phyloP scores from a whole-genome alignment of 2,888 invertebrate species.

The Agrotis exclamationis region DNA sequence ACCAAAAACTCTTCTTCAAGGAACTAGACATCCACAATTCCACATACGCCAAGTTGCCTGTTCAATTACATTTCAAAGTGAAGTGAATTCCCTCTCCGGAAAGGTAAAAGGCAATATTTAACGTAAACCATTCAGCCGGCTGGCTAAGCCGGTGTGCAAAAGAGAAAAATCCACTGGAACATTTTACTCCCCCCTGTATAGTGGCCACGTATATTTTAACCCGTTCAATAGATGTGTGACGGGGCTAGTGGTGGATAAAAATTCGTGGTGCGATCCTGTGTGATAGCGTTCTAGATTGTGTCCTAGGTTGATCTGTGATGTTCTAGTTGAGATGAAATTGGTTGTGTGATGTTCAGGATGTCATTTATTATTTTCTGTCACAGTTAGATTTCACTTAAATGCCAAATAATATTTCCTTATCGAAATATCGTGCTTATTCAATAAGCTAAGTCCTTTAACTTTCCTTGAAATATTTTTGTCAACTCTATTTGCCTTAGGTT shows the following conservation, averaged over 20 bases:
- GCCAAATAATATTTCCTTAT: neutral
- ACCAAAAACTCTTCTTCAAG: slow-evolving; percentile 3
- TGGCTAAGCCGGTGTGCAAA: slow-evolving; percentile 61
- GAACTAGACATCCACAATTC: slow-evolving; percentile 1
- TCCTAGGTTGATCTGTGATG: neutral
- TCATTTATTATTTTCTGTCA: neutral
- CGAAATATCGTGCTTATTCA: too few relatives aligned
- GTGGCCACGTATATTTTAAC: slow-evolving; percentile 62
- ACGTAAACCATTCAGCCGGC: slow-evolving; percentile 66
- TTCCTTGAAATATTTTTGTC: neutral
- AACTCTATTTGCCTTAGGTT: neutral
- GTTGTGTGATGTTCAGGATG: neutral
- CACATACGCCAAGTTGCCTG: slow-evolving; percentile 41
- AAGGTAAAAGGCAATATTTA: slow-evolving; percentile 73
- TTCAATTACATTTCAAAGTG: slow-evolving; percentile 61
- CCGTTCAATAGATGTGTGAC: slow-evolving; percentile 58
- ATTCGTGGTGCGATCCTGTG: slow-evolving; percentile 9
- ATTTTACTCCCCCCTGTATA: slow-evolving; percentile 53
- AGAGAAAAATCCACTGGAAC: slow-evolving; percentile 60
- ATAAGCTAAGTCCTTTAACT: too few relatives aligned
- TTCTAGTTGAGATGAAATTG: slow-evolving; percentile 1
- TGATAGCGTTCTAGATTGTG: slow-evolving; percentile 2
- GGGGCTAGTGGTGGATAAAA: slow-evolving; percentile 41
- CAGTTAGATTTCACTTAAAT: neutral
- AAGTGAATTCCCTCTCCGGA: slow-evolving; percentile 63